Percentiles rank a stretch among this genome's conserved stretches.
These are phyloP conservation scores for Parazoanthus darwini DNA, from an alignment of 92 coral and sea anemone species.

Conservation along the genomic window DNA sequence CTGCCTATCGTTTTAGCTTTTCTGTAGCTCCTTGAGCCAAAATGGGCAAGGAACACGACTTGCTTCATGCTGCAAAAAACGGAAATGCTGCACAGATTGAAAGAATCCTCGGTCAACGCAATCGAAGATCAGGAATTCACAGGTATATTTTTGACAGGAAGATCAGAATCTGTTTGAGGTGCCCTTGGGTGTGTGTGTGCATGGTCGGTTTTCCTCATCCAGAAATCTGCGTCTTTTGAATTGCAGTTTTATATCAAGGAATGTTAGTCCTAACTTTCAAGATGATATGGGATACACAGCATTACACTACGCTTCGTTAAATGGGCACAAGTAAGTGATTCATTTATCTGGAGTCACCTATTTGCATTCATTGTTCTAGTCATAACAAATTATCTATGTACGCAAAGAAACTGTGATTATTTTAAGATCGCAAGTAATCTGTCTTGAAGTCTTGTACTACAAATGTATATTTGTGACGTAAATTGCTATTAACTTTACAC, in stretches of 20 bases:
- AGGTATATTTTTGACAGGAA: constrained; percentile 56
- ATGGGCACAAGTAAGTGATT: constrained; percentile 82
- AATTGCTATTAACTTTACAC: neutral
- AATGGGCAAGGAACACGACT: constrained; percentile 99
- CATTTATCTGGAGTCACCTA: neutral
- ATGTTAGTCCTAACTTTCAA: constrained; percentile 86
- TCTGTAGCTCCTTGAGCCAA: constrained; percentile 20
- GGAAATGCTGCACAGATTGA: constrained; percentile 98
- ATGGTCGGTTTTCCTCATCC: neutral
- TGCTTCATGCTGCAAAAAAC: constrained; percentile 86
- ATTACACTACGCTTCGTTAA: constrained; percentile 83
- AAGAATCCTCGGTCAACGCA: constrained; percentile 83
- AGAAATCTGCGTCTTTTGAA: neutral
- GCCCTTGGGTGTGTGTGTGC: neutral
- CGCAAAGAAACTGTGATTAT: neutral
- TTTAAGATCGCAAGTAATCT: neutral
- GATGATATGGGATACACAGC: constrained; percentile 96
- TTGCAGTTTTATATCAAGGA: constrained; percentile 74
- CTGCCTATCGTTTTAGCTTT: neutral
- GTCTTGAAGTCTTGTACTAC: neutral
- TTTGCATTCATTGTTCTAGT: neutral
- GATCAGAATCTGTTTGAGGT: neutral
- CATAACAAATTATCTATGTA: neutral
- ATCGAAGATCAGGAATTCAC: constrained; percentile 80
- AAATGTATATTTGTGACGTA: neutral